Evolutionary conservation across 1,140 invertebrate genomes (phyloP).

Genomic region (Batillaria attramentaria): DNA sequence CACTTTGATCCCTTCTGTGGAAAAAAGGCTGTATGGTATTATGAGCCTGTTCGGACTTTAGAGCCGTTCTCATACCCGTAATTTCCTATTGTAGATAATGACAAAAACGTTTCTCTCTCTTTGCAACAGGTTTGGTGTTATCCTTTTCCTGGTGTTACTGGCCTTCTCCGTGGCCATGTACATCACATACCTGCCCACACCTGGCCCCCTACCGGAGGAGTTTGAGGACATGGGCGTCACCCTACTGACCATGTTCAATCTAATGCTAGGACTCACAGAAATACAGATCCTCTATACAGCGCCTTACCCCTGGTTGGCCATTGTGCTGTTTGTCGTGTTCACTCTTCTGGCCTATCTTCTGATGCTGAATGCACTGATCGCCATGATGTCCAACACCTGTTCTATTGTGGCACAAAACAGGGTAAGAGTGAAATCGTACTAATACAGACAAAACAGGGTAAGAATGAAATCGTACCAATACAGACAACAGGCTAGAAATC

Average conservation of each 20-base stretch:
- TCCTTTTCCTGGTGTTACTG: conserved; percentile 48
- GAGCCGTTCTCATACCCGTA: too few relatives aligned
- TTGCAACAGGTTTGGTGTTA: conserved; percentile 45
- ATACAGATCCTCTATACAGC: conserved; percentile 40
- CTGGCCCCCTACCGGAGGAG: conserved; percentile 5
- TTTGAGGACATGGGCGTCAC: conserved; percentile 38
- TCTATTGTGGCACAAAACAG: conserved; percentile 19
- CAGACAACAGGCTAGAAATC: too few relatives aligned
- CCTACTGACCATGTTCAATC: conserved; percentile 53
- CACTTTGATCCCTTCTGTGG: too few relatives aligned
- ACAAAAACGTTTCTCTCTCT: not conserved
- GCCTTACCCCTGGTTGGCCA: too few relatives aligned
- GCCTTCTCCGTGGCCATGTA: conserved; percentile 55
- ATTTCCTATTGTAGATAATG: too few relatives aligned
- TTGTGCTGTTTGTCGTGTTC: conserved; percentile 17
- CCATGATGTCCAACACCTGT: conserved; percentile 34
- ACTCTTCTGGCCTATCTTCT: conserved; percentile 20
- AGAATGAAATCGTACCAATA: too few relatives aligned
- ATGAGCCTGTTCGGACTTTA: too few relatives aligned
- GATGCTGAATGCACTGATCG: conserved; percentile 28
- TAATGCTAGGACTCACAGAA: conserved; percentile 54
- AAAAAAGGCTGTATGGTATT: too few relatives aligned
- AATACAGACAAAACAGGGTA: too few relatives aligned
- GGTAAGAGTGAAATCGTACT: not conserved
- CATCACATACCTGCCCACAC: conserved; percentile 39